Evolutionary conservation across 2,888 invertebrate species (phyloP), one percentile per base, ranked within the genome.

Genomic region (Polietes domitor): DNA sequence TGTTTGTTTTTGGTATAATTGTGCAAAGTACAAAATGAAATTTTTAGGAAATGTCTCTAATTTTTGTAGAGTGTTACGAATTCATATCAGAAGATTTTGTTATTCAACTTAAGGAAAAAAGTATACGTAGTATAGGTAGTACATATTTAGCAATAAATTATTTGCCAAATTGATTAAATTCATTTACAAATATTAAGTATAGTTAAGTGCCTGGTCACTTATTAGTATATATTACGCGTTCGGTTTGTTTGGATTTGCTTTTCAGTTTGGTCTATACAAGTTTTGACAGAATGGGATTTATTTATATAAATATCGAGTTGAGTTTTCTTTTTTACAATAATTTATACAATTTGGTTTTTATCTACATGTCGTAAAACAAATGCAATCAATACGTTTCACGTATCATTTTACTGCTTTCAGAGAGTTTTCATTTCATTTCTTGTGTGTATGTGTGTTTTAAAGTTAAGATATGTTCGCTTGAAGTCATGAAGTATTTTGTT

Each of bases 141-240:
- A n/a, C 4, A n/a, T 47, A 47, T 47, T 12, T 47, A n/a, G 47
- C n/a, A n/a, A 15, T n/a, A 47, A 15, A 80, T 77, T 77, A 74
- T n/a, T 77, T 74, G 68, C 53, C 78, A 73, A 41, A 72, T 75
- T 74, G 68, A 47, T 80, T 58, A 21, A 10, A 41, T 68, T 17
- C 75, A 83, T 80, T 77, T 78, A 83, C 77, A 87, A 88, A 89
- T 90, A 89, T 91, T 91, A 91, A 92, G 92, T 91, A 92, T 89
- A 88, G 89, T 90, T 90, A 90, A 91, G 91, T 91, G 91, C 91
- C 91, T 88, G 68, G 21, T 76, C 81, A 84, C 80, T 91, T 86
- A 83, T 21, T 43, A 24, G 37, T 63, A 63, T 50, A 65, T 43
- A 72, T 70, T 87, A 88, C 87, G 89, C 75, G 50, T 32, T 63